Evolutionary conservation across 2,888 invertebrate species (phyloP).

Genomic region (Rhaphigaster nebulosa): DNA sequence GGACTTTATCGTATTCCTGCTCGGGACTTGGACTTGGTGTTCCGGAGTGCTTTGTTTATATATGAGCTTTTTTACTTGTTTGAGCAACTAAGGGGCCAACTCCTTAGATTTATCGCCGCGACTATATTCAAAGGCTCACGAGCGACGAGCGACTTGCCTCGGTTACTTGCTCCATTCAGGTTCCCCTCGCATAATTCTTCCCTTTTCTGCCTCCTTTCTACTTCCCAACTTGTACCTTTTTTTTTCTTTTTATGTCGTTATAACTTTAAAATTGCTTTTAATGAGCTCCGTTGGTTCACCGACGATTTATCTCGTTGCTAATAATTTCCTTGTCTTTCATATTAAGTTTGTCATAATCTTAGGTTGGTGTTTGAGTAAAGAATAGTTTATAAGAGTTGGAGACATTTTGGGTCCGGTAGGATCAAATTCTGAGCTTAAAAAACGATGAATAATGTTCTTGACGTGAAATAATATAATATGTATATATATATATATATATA

Average conservation of each 20-base stretch:
- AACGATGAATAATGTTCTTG: too few relatives aligned
- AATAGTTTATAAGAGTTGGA: too few relatives aligned
- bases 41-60: constrained; percentile 55
- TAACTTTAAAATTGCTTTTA: constrained; percentile 35
- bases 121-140: constrained; percentile 47
- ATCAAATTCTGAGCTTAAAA: too few relatives aligned
- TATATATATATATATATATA: too few relatives aligned
- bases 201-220: background rate
- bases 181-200: constrained; percentile 1
- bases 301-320: background rate
- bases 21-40: background rate
- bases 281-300: background rate
- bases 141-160: background rate
- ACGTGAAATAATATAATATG: too few relatives aligned
- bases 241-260: background rate
- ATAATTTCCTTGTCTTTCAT: too few relatives aligned
- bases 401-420: too few relatives aligned
- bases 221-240: background rate
- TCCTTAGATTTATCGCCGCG: background rate
- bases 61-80: constrained; percentile 55
- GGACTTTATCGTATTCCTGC: constrained; percentile 54
- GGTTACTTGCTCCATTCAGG: background rate
- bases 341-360: too few relatives aligned
- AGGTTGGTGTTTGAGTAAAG: too few relatives aligned
- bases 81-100: background rate